These are phyloP conservation scores for Cynodonichthys magdalenae DNA, from an alignment of 2,797 vertebrate species.

Conservation along the genomic window DNA sequence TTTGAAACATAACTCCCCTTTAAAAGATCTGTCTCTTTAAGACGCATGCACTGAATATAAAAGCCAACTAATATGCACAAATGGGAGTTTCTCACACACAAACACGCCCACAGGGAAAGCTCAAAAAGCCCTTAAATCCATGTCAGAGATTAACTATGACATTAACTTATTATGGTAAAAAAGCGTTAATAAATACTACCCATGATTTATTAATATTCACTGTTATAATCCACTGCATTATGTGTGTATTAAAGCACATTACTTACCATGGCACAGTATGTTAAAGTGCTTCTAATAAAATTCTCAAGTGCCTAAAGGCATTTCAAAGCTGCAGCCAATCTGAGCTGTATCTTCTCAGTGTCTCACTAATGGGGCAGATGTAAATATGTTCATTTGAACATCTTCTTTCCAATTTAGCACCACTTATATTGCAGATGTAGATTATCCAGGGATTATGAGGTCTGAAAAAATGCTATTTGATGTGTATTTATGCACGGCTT, in stretches of 20 bases:
- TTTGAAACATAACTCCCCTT: too few relatives aligned
- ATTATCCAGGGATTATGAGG: conserved; percentile 83
- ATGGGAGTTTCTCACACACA: not conserved
- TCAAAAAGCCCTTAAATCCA: conserved; percentile 48
- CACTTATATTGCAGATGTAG: conserved; percentile 78
- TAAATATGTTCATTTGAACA: conserved; percentile 83
- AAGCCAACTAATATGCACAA: conserved; percentile 1
- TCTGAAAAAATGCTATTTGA: conserved; percentile 67
- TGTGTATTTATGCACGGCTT: conserved; percentile 78
- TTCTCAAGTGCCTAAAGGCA: conserved; percentile 71
- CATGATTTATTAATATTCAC: conserved; percentile 77
- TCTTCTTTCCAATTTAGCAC: conserved; percentile 76
- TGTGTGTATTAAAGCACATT: conserved; percentile 78
- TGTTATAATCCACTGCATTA: conserved; percentile 77
- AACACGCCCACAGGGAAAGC: conserved; percentile 26
- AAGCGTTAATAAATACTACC: conserved; percentile 74
- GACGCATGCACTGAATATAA: not conserved
- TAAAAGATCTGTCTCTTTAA: not conserved
- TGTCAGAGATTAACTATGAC: conserved; percentile 72
- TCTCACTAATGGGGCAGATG: conserved; percentile 79
- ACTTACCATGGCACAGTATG: conserved; percentile 66
- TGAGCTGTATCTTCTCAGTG: conserved; percentile 65
- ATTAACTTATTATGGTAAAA: conserved; percentile 62
- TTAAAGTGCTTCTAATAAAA: conserved; percentile 83
- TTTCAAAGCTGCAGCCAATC: conserved; percentile 71